Evolutionary conservation across 1,140 invertebrate genomes (phyloP), one percentile per base, ranked within the genome.

Genomic region (Hesperophylax magnus): DNA sequence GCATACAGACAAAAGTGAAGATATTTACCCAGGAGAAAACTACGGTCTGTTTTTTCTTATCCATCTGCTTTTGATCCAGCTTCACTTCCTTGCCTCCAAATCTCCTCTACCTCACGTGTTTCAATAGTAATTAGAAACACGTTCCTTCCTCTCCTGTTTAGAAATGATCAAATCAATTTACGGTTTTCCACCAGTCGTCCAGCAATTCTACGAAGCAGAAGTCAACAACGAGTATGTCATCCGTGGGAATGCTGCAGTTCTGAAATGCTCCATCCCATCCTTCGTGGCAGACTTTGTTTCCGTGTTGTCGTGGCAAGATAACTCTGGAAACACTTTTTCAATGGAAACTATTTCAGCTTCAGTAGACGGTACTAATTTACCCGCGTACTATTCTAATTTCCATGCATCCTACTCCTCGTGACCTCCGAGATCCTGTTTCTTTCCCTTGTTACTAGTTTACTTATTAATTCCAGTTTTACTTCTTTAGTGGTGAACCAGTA

Each of bases 141-240:
- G 9, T 54, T 60, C 67, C 65, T 58, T 20, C 17, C 74, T 24
- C 54, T 31, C 27, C n/a, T 58, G 15, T 77, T 58, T 22, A 72
- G 9, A 24, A 71, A 60, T 14, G 31, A 8, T 31, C 5, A 17
- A 53, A 60, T 52, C 7, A 75, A 56, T 53, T 4, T 9, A 52
- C 9, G 9, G 18, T 54, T 67, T 53, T 58, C 78, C 74, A 34
- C 80, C 90, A 97, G 96, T 97, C 86, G 96, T 97, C 84, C 92
- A 94, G 82, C 96, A 97, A 89, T 93, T 93, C 85, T 97, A 97
- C 89, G 95, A 96, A 88, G 94, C 94, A 60, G 95, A 97, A 88
- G 95, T 96, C 61, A 95, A 97, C 89, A 97, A 97, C 89, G 96
- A 97, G 85, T 97, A 97, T 89, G 96, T 95, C 20, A 98, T 98